phyloP scores from a whole-genome alignment of 1,140 invertebrate species.

The Calliopsis andreniformis region DNA sequence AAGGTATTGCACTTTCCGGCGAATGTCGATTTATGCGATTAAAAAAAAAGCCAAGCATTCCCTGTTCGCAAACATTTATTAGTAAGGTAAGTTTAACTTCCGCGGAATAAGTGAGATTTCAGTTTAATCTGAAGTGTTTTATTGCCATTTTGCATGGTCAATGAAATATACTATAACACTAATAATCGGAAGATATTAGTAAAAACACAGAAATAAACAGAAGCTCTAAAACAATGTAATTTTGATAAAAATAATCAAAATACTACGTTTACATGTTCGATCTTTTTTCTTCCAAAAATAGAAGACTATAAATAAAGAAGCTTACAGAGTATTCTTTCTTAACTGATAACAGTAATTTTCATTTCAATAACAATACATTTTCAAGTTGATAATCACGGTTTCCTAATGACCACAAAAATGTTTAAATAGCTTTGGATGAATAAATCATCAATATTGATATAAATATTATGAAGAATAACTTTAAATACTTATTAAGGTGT shows the following conservation, averaged over 20 bases:
- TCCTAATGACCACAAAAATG: no score
- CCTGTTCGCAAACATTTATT: neutral
- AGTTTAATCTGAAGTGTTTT: neutral
- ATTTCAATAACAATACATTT: neutral
- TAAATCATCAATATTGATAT: neutral
- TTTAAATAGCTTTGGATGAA: neutral
- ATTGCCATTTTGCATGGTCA: neutral
- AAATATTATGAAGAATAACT: neutral
- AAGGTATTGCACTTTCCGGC: slow-evolving; percentile 57
- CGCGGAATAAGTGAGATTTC: neutral
- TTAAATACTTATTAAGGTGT: neutral
- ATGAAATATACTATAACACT: neutral
- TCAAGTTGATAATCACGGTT: neutral
- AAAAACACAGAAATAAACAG: neutral
- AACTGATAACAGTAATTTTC: no score
- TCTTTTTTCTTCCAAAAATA: no score
- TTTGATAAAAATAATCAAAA: neutral
- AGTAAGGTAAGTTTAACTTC: neutral
- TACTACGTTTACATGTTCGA: no score
- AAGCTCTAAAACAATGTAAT: neutral
- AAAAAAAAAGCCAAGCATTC: neutral
- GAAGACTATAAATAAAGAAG: neutral
- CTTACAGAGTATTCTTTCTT: neutral
- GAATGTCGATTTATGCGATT: neutral
- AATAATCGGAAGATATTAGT: neutral